Percentiles rank a stretch among this genome's conserved stretches.
Conservation (phyloP, 2,113 vertebrate species). For the Brachionichthys hirsutus region DNA sequence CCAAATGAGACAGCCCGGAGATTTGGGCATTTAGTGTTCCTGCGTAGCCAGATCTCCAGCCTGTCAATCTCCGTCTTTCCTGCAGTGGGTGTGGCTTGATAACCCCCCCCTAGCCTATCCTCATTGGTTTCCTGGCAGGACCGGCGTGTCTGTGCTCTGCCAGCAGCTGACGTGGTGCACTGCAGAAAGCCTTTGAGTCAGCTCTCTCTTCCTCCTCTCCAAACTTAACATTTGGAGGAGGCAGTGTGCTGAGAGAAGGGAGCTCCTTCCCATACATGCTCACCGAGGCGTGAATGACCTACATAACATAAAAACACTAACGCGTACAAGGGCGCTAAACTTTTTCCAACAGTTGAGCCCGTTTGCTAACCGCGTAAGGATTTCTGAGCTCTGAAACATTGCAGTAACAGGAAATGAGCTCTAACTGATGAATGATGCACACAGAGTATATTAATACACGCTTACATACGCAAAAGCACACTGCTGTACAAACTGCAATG, state of each 20-base stretch:
- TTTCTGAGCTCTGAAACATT: slow-evolving; percentile 5
- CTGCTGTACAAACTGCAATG: neutral
- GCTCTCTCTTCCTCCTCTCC: slow-evolving; percentile 4
- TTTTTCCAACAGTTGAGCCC: neutral
- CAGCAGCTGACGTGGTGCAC: slow-evolving; percentile 61
- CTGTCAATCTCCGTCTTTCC: slow-evolving; percentile 61
- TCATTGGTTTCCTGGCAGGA: slow-evolving; percentile 43
- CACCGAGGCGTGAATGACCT: slow-evolving; percentile 5
- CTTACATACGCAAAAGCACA: slow-evolving; percentile 17
- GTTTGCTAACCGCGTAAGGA: neutral
- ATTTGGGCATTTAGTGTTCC: slow-evolving; percentile 14
- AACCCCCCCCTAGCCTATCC: slow-evolving; percentile 9
- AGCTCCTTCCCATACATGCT: slow-evolving; percentile 1
- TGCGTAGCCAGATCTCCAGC: slow-evolving; percentile 46
- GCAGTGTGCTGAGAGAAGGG: neutral
- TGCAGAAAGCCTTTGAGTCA: slow-evolving; percentile 47
- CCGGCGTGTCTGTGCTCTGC: slow-evolving; percentile 31
- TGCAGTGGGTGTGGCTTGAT: slow-evolving; percentile 65
- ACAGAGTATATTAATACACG: slow-evolving; percentile 9
- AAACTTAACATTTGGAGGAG: slow-evolving; percentile 51
- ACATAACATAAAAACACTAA: slow-evolving; percentile 3
- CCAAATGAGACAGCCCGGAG: neutral
- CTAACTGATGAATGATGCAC: neutral
- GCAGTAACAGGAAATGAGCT: slow-evolving; percentile 9
- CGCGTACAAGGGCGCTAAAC: neutral